Conservation (phyloP, 2,113 vertebrate species). For the Climacteris rufus region DNA sequence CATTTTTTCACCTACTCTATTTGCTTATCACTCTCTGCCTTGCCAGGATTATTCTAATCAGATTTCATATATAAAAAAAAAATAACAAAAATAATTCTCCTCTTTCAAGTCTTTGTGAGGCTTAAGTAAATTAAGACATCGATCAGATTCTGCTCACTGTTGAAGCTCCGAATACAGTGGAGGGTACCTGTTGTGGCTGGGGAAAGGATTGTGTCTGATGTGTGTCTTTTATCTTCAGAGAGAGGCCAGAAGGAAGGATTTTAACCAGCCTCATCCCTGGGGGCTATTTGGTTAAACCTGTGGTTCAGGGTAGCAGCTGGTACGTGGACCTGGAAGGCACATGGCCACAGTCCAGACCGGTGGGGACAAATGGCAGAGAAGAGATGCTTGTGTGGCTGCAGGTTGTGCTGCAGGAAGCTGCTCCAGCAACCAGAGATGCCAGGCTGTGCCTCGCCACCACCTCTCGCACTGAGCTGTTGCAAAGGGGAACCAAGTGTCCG, state of each 20-base stretch:
- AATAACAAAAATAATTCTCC: conserved; percentile 9
- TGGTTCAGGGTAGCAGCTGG: background rate
- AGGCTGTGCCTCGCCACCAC: background rate
- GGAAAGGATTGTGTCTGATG: background rate
- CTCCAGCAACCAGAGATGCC: background rate
- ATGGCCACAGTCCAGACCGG: background rate
- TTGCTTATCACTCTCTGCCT: background rate
- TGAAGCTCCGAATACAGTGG: background rate
- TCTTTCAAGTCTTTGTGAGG: conserved; percentile 6
- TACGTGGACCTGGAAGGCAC: background rate
- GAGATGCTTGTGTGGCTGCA: background rate
- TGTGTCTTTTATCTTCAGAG: background rate
- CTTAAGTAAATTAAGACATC: conserved; percentile 24
- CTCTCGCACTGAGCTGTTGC: background rate
- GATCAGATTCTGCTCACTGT: background rate
- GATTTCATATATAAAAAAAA: conserved; percentile 20
- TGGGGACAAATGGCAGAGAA: background rate
- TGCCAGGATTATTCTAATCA: conserved; percentile 42
- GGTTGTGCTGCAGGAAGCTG: background rate
- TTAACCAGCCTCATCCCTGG: background rate
- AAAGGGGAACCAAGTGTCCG: background rate
- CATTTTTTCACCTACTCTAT: background rate
- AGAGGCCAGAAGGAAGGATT: background rate
- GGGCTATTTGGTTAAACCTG: background rate
- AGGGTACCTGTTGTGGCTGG: background rate